Base-by-base conservation (phyloP, 2,113 vertebrate species). In the Tachysurus fulvidraco region DNA sequence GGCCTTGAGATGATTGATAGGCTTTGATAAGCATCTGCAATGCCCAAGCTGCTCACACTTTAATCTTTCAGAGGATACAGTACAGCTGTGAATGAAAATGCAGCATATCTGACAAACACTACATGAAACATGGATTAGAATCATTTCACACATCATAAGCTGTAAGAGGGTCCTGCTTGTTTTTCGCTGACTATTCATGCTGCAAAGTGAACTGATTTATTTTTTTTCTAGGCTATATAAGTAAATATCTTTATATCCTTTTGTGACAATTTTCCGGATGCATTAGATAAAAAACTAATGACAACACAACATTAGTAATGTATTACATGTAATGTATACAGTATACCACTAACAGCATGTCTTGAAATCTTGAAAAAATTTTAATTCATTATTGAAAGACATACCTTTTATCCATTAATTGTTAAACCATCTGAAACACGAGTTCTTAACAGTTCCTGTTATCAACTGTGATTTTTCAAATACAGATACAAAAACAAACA, bases 21-120 rank as follows among this genome's bases (percentile, higher is more conserved):
- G n/a, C 74, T 81, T 83, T 76, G 84, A 89, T 86, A 74, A 59
- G 52, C 83, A 57, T 80, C 83, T 74, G 71, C 28, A 41, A 79
- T 65, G n/a, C 54, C 52, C 6, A 44, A 0, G 36, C 81, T 50
- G 57, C 44, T 16, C 28, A 86, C 10, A 36, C 81, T 88, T 85
- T 28, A 79, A 67, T 83, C 59, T 73, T 83, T 71, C 7, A 69
- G 55, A 21, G 57, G 64, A 80, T 50, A 52, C 84, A 65, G 81
- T 50, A 52, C 84, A 65, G 81, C 74, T 81, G 81, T 57, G 55
- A 83, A 88, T n/a, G n/a, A 65, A 46, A 46, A 55, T 10, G 17
- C 21, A 73, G 71, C 59, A n/a, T 69, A 19, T 76, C 65, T 88
- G 84, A 67, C 69, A 83, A 85, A 83, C 74, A 65, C 41, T 54